Evolutionary conservation across 2,888 invertebrate species (phyloP).

Genomic region (Agrochola lota): DNA sequence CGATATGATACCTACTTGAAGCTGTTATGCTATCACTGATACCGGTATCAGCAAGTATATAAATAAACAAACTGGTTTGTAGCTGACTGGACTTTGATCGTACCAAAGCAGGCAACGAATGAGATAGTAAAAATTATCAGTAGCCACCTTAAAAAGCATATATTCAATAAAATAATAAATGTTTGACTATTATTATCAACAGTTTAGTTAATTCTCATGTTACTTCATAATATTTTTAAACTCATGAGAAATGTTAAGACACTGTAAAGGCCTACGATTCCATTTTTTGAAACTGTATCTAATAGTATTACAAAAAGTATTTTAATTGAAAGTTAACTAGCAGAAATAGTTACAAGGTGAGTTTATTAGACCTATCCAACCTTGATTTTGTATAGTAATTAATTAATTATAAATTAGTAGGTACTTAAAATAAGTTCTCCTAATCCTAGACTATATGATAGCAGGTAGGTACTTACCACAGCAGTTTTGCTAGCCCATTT

Average conservation of each 20-base stretch:
- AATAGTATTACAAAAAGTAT: not conserved
- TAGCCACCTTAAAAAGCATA: not conserved
- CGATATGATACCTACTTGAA: not conserved
- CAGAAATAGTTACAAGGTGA: not conserved
- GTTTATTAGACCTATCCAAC: not conserved
- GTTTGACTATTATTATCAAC: not conserved
- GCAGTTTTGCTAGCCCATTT: constrained; percentile 91
- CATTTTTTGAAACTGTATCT: not conserved
- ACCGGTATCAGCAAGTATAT: not conserved
- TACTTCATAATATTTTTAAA: not conserved
- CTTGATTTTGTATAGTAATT: not conserved
- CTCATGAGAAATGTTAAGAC: not conserved
- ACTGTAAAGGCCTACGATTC: not conserved
- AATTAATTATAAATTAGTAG: not conserved
- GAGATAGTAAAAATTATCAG: not conserved
- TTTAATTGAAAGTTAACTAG: not conserved
- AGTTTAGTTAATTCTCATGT: not conserved
- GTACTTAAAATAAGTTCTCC: not conserved
- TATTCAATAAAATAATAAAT: not conserved
- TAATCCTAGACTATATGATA: not conserved
- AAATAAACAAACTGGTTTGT: not conserved
- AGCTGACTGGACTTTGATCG: constrained; percentile 19
- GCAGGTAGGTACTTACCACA: constrained; percentile 72
- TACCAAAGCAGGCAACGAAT: not conserved
- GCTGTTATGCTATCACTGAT: not conserved